Evolutionary conservation across 2,113 vertebrate species (phyloP).

Genomic region (Malurus alboscapulatus): DNA sequence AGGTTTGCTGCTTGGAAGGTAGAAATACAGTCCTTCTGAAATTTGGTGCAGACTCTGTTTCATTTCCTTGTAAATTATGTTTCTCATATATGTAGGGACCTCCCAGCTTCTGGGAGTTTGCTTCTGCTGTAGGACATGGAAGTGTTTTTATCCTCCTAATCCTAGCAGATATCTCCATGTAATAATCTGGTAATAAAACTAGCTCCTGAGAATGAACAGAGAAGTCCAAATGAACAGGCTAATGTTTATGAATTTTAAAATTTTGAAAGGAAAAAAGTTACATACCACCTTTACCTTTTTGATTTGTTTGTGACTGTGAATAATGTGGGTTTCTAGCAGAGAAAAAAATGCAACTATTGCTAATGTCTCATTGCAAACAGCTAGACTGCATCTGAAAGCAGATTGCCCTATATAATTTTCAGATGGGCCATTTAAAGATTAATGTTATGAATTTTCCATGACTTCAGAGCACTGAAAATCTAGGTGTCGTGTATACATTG

Average conservation of each 20-base stretch:
- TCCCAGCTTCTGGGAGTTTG: neutral
- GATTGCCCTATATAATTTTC: constrained; percentile 9
- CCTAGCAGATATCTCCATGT: neutral
- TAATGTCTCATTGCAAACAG: neutral
- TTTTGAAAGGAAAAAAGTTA: neutral
- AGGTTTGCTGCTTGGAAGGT: neutral
- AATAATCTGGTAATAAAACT: neutral
- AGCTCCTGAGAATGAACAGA: neutral
- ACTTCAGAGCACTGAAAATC: neutral
- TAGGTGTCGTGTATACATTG: neutral
- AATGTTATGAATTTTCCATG: constrained; percentile 40
- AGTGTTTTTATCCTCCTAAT: neutral
- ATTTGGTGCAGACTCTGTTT: neutral
- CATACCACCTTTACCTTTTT: neutral
- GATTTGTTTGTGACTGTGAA: neutral
- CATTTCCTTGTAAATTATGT: neutral
- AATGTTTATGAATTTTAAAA: neutral
- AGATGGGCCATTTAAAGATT: neutral
- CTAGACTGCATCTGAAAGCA: constrained; percentile 25
- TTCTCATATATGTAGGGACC: neutral
- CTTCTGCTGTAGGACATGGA: neutral
- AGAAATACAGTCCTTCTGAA: neutral
- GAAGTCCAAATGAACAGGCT: neutral
- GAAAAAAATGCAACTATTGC: neutral
- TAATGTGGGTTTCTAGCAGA: neutral